Evolutionary conservation across 2,888 invertebrate species (phyloP).

Genomic region (Drosophila hawaiiensis): DNA sequence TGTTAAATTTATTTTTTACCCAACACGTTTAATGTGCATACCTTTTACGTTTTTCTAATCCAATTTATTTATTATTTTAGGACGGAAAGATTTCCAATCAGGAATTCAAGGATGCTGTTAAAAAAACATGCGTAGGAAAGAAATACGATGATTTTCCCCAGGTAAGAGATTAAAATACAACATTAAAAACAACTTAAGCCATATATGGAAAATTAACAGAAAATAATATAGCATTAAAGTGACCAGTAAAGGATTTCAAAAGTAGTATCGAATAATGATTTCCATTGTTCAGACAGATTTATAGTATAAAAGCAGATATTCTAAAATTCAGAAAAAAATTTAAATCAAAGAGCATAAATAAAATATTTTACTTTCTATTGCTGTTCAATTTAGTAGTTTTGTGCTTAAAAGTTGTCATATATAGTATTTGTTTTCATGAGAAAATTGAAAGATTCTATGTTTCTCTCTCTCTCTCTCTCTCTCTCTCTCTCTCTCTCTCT

Average conservation of each 20-base stretch:
- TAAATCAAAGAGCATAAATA: background rate
- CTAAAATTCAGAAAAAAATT: background rate
- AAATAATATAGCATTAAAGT: background rate
- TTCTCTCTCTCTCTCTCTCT: background rate
- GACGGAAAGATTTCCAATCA: constrained; percentile 93
- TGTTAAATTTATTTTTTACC: background rate
- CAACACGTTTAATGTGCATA: background rate
- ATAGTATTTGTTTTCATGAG: background rate
- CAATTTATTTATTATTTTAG: constrained; percentile 85
- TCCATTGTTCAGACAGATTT: background rate
- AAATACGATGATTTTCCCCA: constrained; percentile 92
- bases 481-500: background rate
- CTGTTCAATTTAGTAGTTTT: background rate
- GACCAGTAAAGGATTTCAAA: background rate
- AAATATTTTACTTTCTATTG: background rate
- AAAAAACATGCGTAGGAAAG: constrained; percentile 92
- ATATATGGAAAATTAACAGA: background rate
- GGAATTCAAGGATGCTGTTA: constrained; percentile 93
- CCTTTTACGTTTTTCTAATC: background rate
- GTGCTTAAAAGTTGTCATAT: background rate
- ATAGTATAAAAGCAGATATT: background rate
- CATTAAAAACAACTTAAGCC: background rate
- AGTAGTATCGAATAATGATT: background rate
- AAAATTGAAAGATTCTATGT: background rate
- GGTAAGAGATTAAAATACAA: constrained; percentile 60